These are phyloP conservation scores for Pterostichus niger DNA, from an alignment of 2,888 invertebrate species.

Conservation along the genomic window DNA sequence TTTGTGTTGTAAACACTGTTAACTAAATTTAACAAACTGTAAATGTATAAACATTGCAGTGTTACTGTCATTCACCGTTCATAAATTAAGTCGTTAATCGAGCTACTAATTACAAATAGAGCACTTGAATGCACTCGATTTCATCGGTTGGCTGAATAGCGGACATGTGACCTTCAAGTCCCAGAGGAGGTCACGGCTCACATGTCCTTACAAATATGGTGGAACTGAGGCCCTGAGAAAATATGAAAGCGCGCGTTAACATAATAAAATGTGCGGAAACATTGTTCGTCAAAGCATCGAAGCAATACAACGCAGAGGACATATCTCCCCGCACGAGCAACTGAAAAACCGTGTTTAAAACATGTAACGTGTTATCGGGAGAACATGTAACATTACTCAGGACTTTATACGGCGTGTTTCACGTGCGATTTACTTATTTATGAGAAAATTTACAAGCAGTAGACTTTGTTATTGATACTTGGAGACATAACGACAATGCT, in stretches of 20 bases:
- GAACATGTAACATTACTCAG: conserved; percentile 61
- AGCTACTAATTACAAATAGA: conserved; percentile 14
- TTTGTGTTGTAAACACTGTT: background rate
- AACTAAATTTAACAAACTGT: background rate
- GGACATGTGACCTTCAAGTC: conserved; percentile 43
- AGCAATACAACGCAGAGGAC: background rate
- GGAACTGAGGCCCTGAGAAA: conserved; percentile 35
- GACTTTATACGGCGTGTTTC: conserved; percentile 62
- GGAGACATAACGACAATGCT: conserved; percentile 42
- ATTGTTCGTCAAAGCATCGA: conserved; percentile 29
- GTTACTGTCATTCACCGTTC: background rate
- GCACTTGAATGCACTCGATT: conserved; percentile 5
- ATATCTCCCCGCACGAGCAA: conserved; percentile 42
- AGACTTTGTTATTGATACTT: conserved; percentile 60
- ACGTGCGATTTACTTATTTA: conserved; percentile 66
- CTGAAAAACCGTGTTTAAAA: conserved; percentile 62
- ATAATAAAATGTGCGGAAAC: conserved; percentile 48
- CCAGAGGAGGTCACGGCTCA: conserved; percentile 48
- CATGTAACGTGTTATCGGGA: conserved; percentile 60
- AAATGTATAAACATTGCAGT: background rate
- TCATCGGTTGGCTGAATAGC: conserved; percentile 48
- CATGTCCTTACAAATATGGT: conserved; percentile 56
- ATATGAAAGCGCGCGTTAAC: conserved; percentile 28
- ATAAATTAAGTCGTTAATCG: conserved; percentile 13
- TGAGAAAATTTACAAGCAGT: conserved; percentile 59